Evolutionary conservation across 2,888 invertebrate genomes (phyloP), one percentile per base, ranked within the genome.

Genomic region (Ferdinandea cuprea): DNA sequence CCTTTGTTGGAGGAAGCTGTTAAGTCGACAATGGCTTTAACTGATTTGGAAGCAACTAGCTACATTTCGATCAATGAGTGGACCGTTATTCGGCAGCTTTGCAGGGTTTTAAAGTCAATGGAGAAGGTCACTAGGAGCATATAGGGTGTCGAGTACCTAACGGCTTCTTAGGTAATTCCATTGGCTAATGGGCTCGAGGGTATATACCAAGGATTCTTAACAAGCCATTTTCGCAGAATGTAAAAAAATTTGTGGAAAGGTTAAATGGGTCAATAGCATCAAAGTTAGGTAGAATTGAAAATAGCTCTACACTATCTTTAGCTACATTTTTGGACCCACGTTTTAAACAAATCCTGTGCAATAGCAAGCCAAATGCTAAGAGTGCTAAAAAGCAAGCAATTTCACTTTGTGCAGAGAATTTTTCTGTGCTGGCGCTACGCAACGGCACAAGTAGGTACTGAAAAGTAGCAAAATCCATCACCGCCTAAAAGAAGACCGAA

Each of bases 271-370:
- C n/a, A n/a, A n/a, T n/a, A n/a, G n/a, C n/a, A n/a, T n/a, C n/a
- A n/a, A n/a, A n/a, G n/a, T n/a, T n/a, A n/a, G n/a, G 13, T 13
- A 37, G 13, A 11, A 11, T 37, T 13, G 13, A n/a, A n/a, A 13
- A 17, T 19, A 42, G 42, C 9, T 21, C 19, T 13, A 46, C 46
- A 6, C 46, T 54, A 0, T 54, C 54, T 7, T 1, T 54, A 13
- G 35, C 54, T 11, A 54, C 17, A 15, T 56, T 15, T 37, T 21
- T 56, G n/a, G 56, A 56, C 21, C 56, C 56, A n/a, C 3, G 56
- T 0, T 56, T 56, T 21, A 56, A 56, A n/a, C 37, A 37, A 56
- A 19, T 37, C 7, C 7, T 21, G 1, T 56, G 37, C n/a, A 35
- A 11, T 6, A 19, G 37, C 6, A 37, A 37, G 21, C 17, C 21